These are phyloP conservation scores for Chamaea fasciata DNA, from an alignment of 2,113 vertebrate species.

Conservation along the genomic window DNA sequence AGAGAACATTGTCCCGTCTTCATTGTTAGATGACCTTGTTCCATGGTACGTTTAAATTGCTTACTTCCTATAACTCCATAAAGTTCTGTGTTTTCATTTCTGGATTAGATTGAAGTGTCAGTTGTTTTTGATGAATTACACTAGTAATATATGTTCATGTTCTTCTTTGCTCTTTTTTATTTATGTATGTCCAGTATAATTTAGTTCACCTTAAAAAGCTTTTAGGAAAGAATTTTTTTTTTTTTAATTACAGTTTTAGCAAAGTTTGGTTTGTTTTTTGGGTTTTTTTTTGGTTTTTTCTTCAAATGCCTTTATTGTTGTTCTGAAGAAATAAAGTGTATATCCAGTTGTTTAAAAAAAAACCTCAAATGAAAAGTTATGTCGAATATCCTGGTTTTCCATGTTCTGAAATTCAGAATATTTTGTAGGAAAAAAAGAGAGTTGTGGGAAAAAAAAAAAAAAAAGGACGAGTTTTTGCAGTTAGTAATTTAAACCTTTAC, in stretches of 20 bases:
- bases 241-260: constrained; percentile 42
- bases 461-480: neutral
- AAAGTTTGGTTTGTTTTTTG: too few species aligned
- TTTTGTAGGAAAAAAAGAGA: neutral
- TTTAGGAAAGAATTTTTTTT: constrained; percentile 33
- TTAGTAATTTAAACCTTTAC: neutral
- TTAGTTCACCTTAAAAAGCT: constrained; percentile 71
- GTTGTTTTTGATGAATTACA: constrained; percentile 76
- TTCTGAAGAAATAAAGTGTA: constrained; percentile 35
- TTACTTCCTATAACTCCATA: constrained; percentile 83
- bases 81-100: constrained; percentile 83
- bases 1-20: constrained; percentile 66
- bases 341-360: neutral
- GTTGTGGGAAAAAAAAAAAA: neutral
- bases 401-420: neutral
- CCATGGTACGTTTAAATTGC: constrained; percentile 77
- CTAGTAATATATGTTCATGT: constrained; percentile 79
- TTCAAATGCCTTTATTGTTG: constrained; percentile 25
- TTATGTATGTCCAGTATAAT: constrained; percentile 75
- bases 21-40: constrained; percentile 77
- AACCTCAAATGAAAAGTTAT: neutral
- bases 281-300: neutral
- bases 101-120: constrained; percentile 84
- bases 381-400: neutral
- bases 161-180: constrained; percentile 77